Evolutionary conservation across 2,797 vertebrate genomes (phyloP).

Genomic region (Carcharodon carcharias): DNA sequence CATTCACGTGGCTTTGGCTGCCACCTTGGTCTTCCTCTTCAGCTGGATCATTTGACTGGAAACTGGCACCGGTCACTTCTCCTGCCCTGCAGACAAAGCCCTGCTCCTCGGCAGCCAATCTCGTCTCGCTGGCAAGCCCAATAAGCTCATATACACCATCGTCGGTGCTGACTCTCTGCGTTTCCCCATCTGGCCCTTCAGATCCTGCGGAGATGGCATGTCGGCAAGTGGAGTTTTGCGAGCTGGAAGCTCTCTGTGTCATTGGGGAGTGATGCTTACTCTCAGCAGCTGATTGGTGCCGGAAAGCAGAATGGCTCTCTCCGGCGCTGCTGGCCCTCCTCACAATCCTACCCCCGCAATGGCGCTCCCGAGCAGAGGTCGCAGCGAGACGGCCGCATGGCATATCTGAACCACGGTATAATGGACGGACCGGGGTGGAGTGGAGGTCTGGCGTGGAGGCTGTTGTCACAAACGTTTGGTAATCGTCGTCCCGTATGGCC

Average conservation of each 20-base stretch:
- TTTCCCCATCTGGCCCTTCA: neutral
- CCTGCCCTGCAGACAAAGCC: neutral
- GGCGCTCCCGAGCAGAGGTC: slow-evolving; percentile 53
- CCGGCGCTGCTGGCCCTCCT: slow-evolving; percentile 85
- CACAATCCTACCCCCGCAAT: slow-evolving; percentile 60
- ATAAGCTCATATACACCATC: neutral
- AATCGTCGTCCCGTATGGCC: slow-evolving; percentile 83
- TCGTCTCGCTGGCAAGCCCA: neutral
- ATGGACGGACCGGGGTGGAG: slow-evolving; percentile 53
- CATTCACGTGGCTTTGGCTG: neutral
- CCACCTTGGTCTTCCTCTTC: neutral
- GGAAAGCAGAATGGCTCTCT: slow-evolving; percentile 60
- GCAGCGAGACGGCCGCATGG: slow-evolving; percentile 91
- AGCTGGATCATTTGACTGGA: neutral
- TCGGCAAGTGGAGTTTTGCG: neutral
- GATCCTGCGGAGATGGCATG: no score
- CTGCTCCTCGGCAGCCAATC: neutral
- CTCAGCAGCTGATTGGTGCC: neutral
- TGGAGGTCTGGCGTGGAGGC: slow-evolving; percentile 61
- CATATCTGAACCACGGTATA: slow-evolving; percentile 58
- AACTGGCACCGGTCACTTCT: neutral
- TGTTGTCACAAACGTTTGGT: slow-evolving; percentile 88
- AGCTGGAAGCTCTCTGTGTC: no score
- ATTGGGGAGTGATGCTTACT: neutral
- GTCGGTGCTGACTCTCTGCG: neutral